Conservation (phyloP, 2,888 invertebrate genomes). For the Lepidocyrtoides sp. region DNA sequence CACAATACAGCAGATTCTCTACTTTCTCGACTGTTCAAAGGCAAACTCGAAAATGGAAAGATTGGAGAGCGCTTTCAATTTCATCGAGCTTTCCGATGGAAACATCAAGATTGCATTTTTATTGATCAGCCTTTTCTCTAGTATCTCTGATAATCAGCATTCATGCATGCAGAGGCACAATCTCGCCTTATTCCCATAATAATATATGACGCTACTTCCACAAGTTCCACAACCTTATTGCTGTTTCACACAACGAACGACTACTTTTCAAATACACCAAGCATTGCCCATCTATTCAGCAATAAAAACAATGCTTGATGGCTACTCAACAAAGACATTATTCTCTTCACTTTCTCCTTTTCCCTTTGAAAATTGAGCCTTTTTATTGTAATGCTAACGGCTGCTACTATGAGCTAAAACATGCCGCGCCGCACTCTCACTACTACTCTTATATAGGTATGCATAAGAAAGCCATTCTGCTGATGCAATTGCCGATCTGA, state of each 20-base stretch:
- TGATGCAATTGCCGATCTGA: conserved; percentile 39
- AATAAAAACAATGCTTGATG: conserved; percentile 6
- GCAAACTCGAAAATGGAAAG: not conserved
- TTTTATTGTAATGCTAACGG: conserved; percentile 47
- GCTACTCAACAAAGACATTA: conserved; percentile 28
- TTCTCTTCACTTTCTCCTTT: conserved; percentile 21
- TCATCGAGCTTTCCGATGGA: conserved; percentile 30
- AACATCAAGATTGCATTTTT: conserved; percentile 12
- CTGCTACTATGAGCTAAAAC: not conserved
- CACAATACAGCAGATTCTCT: conserved; percentile 9
- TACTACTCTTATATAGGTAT: not conserved
- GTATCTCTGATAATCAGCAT: conserved; percentile 1
- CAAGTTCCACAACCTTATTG: not conserved
- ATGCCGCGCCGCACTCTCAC: not conserved
- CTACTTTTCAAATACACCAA: not conserved
- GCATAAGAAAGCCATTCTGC: not conserved
- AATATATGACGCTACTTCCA: no score
- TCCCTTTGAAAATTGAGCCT: not conserved
- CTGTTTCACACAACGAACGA: not conserved
- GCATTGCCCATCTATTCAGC: not conserved
- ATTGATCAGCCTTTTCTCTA: not conserved
- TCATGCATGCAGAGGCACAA: not conserved
- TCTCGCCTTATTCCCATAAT: not conserved
- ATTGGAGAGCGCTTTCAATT: conserved; percentile 27
- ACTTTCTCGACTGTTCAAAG: not conserved